Percentiles rank a stretch among this genome's conserved stretches.
These are phyloP conservation scores for Boloria euphrosyne DNA, from an alignment of 2,888 invertebrate genomes.

Conservation along the genomic window DNA sequence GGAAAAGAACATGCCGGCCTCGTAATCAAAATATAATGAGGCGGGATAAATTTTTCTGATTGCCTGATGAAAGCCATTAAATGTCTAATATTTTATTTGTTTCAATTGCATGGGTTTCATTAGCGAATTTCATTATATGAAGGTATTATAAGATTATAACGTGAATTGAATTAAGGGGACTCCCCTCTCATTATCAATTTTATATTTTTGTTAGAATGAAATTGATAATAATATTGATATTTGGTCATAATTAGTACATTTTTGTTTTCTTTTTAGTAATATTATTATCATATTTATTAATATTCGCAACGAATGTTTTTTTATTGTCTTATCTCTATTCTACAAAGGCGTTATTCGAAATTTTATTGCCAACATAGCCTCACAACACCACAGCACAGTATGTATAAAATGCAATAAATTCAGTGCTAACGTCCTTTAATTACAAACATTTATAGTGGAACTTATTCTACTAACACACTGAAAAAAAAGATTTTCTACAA, in stretches of 20 bases:
- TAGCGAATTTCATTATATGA: neutral
- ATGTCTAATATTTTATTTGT: conserved; percentile 12
- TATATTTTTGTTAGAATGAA: neutral
- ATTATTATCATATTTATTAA: no score
- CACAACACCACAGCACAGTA: no score
- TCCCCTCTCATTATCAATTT: neutral
- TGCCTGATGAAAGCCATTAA: conserved; percentile 19
- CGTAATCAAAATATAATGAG: conserved; percentile 14
- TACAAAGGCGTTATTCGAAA: no score
- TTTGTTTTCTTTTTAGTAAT: no score
- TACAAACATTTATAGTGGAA: no score
- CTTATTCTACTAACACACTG: no score
- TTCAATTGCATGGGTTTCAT: conserved; percentile 6
- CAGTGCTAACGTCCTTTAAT: no score
- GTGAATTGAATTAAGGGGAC: conserved; percentile 2
- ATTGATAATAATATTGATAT: neutral
- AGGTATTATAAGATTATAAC: conserved; percentile 18
- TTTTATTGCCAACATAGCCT: no score
- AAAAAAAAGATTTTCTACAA: no score
- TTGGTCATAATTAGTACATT: neutral
- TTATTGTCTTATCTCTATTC: no score
- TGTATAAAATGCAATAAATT: no score
- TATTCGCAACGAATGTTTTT: no score
- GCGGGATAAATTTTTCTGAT: conserved; percentile 15
- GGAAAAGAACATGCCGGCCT: neutral